These are phyloP conservation scores for Oryzias dopingdopingensis DNA, from an alignment of 2,797 vertebrate genomes.

Conservation along the genomic window DNA sequence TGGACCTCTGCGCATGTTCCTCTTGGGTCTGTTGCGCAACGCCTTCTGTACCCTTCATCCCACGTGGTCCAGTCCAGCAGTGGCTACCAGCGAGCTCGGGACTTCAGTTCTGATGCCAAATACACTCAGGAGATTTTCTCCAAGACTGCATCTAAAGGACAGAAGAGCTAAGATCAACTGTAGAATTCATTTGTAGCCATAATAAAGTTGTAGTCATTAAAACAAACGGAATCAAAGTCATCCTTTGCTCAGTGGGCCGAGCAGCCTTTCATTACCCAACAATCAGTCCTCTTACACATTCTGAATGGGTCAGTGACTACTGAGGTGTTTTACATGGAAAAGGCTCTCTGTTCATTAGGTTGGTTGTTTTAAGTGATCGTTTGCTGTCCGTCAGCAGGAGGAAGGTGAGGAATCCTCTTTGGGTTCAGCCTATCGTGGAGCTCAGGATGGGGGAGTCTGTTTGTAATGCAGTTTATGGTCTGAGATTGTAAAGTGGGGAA, in stretches of 20 bases:
- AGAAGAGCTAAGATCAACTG: too few relatives aligned
- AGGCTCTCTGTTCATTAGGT: slow-evolving; percentile 75
- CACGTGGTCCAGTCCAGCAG: background rate
- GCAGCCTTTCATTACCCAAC: slow-evolving; percentile 51
- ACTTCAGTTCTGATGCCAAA: background rate
- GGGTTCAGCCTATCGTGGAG: background rate
- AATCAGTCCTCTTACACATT: slow-evolving; percentile 56
- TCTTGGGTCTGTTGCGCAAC: background rate
- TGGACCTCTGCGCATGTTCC: background rate
- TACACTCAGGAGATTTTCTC: background rate
- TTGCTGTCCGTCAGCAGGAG: slow-evolving; percentile 36
- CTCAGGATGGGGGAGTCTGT: background rate
- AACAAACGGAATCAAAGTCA: slow-evolving; percentile 21
- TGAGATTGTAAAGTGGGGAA: slow-evolving; percentile 5
- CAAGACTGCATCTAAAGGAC: too few relatives aligned
- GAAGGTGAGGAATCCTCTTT: background rate
- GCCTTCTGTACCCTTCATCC: background rate
- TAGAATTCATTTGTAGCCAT: too few relatives aligned
- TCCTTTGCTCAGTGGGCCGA: slow-evolving; percentile 35
- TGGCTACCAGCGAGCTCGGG: background rate
- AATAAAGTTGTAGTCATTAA: too few relatives aligned
- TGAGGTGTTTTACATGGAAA: slow-evolving; percentile 73
- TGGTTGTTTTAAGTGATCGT: slow-evolving; percentile 79
- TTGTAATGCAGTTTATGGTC: slow-evolving; percentile 1
- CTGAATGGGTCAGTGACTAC: slow-evolving; percentile 69